Evolutionary conservation across 2,113 vertebrate genomes (phyloP), one percentile per base, ranked within the genome.

Genomic region (Macquaria australasica): DNA sequence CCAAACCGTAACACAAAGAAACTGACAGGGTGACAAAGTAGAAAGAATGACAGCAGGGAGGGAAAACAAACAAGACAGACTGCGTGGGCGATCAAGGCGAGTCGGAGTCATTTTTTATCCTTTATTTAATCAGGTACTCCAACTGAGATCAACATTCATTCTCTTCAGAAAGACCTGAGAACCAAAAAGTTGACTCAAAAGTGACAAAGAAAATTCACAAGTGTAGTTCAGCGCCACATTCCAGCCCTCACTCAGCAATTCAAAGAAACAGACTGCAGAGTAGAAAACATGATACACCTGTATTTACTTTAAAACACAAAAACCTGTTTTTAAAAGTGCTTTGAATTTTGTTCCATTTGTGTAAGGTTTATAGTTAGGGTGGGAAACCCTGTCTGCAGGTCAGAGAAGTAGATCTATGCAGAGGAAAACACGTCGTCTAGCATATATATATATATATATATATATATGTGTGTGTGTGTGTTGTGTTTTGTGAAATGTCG

Each of bases 11-110:
- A 41, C 73, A 85, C 81, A 83, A 87, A 85, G 62, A 77, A 79
- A 79, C 8, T 90, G 87, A 86, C 87, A 89, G 87, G 80, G 74
- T 83, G 79, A 90, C 82, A 81, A 83, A 85, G 87, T 88, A 88
- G 80, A 82, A 90, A 81, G 87, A 87, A 83, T 88, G 86, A 88
- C 88, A 77, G 82, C 82, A 39, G 48, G 28, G 76, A 79, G 71
- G 51, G 79, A 82, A 84, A 89, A 84, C 83, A 82, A 83, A 81
- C 77, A 85, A 83, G 90, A 81, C 84, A 85, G 78, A 81, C 68
- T 59, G 62, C 39, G 79, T 87, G 78, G 87, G 86, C 64, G 82
- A 81, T 87, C 87, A 74, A 83, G 78, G 68, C 43, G 39, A 88
- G 76, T 90, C 37, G 79, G 84, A 88, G 69, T 85, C 86, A 83